Evolutionary conservation across 2,113 vertebrate species (phyloP).

Genomic region (Meriones unguiculatus): DNA sequence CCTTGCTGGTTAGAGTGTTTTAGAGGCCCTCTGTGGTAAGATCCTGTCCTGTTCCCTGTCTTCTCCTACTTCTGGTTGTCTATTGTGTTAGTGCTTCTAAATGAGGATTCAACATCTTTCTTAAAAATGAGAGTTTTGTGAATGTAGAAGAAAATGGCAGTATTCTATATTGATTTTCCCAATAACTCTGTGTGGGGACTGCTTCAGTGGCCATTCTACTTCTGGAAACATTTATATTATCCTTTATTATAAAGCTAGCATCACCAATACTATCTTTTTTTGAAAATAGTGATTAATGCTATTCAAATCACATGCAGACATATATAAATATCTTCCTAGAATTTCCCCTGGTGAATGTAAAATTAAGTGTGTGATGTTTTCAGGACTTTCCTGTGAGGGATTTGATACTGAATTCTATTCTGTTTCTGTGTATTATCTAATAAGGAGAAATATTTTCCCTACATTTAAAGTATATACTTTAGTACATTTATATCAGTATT

Average conservation of each 20-base stretch:
- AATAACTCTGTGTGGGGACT: not conserved
- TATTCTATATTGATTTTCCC: not conserved
- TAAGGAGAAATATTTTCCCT: not conserved
- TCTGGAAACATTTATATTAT: not conserved
- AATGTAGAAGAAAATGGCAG: not conserved
- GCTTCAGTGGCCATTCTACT: not conserved
- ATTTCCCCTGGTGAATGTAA: conserved; percentile 45
- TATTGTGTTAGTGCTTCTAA: too few species aligned
- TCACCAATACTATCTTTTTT: not conserved
- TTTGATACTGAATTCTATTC: conserved; percentile 53
- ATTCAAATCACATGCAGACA: conserved; percentile 48
- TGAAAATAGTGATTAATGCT: conserved; percentile 27
- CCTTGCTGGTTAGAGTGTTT: too few species aligned
- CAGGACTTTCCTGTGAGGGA: conserved; percentile 34
- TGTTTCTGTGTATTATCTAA: conserved; percentile 29
- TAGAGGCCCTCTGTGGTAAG: too few species aligned
- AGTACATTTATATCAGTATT: not conserved
- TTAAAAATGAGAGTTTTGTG: not conserved
- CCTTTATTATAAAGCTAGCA: not conserved
- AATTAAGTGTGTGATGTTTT: conserved; percentile 39
- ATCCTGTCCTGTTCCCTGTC: too few species aligned
- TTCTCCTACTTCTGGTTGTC: too few species aligned
- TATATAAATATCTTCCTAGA: not conserved
- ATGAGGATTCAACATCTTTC: too few species aligned
- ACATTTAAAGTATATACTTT: conserved; percentile 5